These are phyloP conservation scores for Pentamera pediparva DNA, from an alignment of 53 echinoderm and acorn worm species.

Conservation along the genomic window DNA sequence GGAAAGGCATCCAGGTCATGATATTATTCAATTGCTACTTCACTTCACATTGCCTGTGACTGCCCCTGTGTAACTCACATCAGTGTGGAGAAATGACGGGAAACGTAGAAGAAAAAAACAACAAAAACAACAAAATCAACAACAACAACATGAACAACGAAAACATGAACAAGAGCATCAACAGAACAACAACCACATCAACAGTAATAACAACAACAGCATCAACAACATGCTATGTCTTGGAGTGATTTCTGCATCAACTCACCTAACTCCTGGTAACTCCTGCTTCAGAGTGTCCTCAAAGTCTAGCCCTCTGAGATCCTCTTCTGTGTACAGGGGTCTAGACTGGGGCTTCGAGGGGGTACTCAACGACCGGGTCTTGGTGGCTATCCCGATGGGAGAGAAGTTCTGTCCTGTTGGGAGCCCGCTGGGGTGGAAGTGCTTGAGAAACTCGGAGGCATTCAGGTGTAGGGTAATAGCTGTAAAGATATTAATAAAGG, in stretches of 20 bases:
- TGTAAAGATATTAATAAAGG: too few relatives aligned
- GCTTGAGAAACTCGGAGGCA: conserved; percentile 29
- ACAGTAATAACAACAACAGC: too few relatives aligned
- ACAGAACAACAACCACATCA: too few relatives aligned
- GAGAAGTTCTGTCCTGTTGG: conserved; percentile 24
- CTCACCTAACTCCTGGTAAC: conserved; percentile 26
- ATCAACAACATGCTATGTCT: background rate
- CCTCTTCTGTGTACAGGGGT: background rate
- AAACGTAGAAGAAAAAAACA: too few relatives aligned
- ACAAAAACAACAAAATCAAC: too few relatives aligned
- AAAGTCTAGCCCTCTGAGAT: conserved; percentile 4
- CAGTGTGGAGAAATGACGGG: too few relatives aligned
- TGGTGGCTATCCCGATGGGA: conserved; percentile 23
- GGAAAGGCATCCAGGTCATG: too few relatives aligned
- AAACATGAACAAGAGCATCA: too few relatives aligned
- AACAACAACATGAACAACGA: too few relatives aligned
- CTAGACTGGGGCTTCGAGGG: conserved; percentile 14
- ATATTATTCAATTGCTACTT: too few relatives aligned
- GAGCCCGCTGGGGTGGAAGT: conserved; percentile 24
- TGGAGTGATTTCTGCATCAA: background rate
- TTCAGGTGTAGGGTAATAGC: conserved; percentile 25
- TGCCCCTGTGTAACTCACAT: too few relatives aligned
- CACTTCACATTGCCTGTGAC: too few relatives aligned
- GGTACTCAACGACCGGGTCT: conserved; percentile 6
- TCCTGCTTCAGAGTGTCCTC: background rate